phyloP scores from a whole-genome alignment of 2,888 invertebrate species.

The Metalampra italica region DNA sequence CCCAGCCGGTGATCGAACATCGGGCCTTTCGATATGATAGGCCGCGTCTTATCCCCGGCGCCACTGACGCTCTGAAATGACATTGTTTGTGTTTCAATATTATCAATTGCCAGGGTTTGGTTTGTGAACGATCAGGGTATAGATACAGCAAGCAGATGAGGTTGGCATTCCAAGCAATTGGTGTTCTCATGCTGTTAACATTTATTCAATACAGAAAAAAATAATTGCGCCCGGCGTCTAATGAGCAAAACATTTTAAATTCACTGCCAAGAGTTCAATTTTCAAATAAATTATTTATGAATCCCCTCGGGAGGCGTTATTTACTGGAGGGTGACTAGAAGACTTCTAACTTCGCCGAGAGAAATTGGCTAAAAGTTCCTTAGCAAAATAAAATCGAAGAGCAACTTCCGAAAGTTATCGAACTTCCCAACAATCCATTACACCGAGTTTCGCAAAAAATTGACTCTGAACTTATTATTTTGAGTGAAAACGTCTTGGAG shows the following conservation, averaged over 20 bases:
- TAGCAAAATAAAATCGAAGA: constrained; percentile 73
- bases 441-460: constrained; percentile 75
- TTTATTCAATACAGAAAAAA: constrained; percentile 11
- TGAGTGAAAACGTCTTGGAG: constrained; percentile 72
- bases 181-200: no score
- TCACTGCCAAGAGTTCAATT: constrained; percentile 24
- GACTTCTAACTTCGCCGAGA: constrained; percentile 66
- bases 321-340: constrained; percentile 66
- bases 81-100: no score
- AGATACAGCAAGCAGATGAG: no score
- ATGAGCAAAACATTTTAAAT: constrained; percentile 20
- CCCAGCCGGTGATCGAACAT: no score
- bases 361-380: constrained; percentile 77
- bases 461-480: constrained; percentile 75
- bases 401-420: constrained; percentile 77
- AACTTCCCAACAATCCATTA: constrained; percentile 77
- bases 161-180: no score
- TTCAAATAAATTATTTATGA: constrained; percentile 31
- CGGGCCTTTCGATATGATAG: no score
- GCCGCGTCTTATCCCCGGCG: no score
- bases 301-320: constrained; percentile 31
- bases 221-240: constrained; percentile 29
- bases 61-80: no score
- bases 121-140: no score
- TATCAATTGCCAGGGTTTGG: no score